These are phyloP conservation scores for Hydractinia symbiolongicarpus DNA, from an alignment of 30 jellyfish, hydroid and myxozoan genomes.

Conservation along the genomic window DNA sequence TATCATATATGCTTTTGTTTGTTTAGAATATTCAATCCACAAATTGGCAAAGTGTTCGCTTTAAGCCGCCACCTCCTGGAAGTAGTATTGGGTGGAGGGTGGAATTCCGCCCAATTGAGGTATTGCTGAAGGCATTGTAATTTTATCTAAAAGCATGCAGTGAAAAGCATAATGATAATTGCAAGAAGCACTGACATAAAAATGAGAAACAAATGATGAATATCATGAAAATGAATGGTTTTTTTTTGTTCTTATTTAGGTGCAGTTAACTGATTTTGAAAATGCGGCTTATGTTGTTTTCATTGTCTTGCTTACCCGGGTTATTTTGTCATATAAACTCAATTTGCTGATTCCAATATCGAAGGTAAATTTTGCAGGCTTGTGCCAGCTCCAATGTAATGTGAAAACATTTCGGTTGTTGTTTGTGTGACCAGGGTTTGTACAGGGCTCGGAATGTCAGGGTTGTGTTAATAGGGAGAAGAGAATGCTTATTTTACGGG, in stretches of 20 bases:
- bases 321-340: conserved; percentile 50
- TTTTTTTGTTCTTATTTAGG: conserved; percentile 26
- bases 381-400: too few relatives aligned
- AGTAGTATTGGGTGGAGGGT: conserved; percentile 98
- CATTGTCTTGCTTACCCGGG: conserved; percentile 72
- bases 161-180: too few relatives aligned
- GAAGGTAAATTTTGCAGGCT: conserved; percentile 27
- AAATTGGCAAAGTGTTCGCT: conserved; percentile 93
- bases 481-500: background rate
- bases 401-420: background rate
- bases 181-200: too few relatives aligned
- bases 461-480: background rate
- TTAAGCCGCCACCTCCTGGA: conserved; percentile 99
- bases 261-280: conserved; percentile 83
- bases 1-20: background rate
- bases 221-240: too few relatives aligned
- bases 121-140: background rate
- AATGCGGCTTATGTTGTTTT: conserved; percentile 86
- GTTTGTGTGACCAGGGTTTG: background rate
- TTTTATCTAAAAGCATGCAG: too few relatives aligned
- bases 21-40: conserved; percentile 86
- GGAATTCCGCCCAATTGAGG: conserved; percentile 97
- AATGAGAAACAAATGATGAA: too few relatives aligned
- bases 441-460: background rate
- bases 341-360: conserved; percentile 78